Evolutionary conservation across 2,888 invertebrate species (phyloP), one percentile per base, ranked within the genome.

Genomic region (Ypsolopha sequella): DNA sequence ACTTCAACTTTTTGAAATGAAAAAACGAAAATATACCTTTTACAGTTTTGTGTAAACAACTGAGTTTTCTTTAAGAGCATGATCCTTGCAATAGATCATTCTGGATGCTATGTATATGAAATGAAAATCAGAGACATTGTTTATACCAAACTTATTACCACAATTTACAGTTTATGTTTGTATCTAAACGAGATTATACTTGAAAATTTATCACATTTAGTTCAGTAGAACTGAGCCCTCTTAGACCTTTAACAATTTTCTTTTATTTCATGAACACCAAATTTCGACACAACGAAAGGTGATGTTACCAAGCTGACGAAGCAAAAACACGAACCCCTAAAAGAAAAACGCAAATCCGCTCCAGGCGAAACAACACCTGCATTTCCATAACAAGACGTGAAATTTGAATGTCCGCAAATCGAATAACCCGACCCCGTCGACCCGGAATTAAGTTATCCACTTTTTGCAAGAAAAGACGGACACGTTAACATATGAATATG

Each of bases 401-500:
- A 84, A 85, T 85, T 85, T 82, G 82, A 82, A 82, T 80, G 84
- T 79, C 77, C 81, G 64, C 80, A 84, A 81, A 85, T 80, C 84
- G 76, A 81, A 85, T 84, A 80, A 82, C 68, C 73, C 68, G 59
- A 61, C 73, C 69, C 66, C 73, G 60, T 67, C 65, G 33, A 60
- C 58, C 64, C 68, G 70, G 78, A 81, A 85, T 84, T 80, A 82
- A 84, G 82, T 84, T 86, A 85, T 80, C 81, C 80, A 79, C 80
- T 84, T 85, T 86, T 85, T 82, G 81, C 79, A 84, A 84, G 84
- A 85, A 84, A 84, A 85, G 84, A 81, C 79, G 82, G 73, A 62
- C 78, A 80, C 80, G 85, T 86, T 86, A 85, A 86, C 86, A 85
- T 86, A 86, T 86, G 86, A 87, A 87, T 87, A 87, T 87, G 87